Conservation (phyloP, 64 coral and sea anemone species). For the Pachyseris speciosa region DNA sequence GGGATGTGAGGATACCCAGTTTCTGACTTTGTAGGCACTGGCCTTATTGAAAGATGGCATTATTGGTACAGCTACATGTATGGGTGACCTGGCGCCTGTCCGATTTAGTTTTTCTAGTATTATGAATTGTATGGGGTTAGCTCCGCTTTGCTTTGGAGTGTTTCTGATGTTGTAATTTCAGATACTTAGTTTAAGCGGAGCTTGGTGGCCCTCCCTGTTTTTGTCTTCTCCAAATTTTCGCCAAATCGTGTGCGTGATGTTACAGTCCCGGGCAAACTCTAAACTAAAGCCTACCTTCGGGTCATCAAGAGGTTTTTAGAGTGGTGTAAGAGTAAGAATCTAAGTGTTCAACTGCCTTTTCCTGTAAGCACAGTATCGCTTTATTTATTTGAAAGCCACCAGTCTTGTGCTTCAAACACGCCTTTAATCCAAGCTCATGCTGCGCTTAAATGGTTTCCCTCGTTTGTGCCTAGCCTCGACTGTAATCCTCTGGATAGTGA, state of each 20-base stretch:
- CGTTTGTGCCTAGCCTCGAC: conserved; percentile 26
- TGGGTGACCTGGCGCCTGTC: too few species aligned
- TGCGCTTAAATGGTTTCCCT: conserved; percentile 53
- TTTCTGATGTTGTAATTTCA: neutral
- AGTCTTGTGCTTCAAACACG: conserved; percentile 6
- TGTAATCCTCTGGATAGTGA: conserved; percentile 57
- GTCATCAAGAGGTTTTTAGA: conserved; percentile 9
- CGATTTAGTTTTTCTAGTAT: too few species aligned
- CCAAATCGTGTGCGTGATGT: neutral
- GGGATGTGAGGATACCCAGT: too few species aligned
- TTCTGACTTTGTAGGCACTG: too few species aligned
- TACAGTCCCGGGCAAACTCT: neutral
- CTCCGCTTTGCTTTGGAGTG: neutral
- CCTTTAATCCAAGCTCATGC: too few species aligned
- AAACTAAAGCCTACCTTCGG: neutral
- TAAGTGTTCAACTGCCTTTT: too few species aligned
- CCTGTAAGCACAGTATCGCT: neutral
- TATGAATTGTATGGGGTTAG: too few species aligned
- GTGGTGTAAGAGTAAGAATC: too few species aligned
- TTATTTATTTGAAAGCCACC: neutral
- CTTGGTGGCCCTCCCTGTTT: neutral
- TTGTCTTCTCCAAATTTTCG: neutral
- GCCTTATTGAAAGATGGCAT: too few species aligned
- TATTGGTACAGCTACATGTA: too few species aligned
- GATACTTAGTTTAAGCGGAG: neutral